Evolutionary conservation across 1,140 invertebrate species (phyloP).

Genomic region (Calycopis cecrops): DNA sequence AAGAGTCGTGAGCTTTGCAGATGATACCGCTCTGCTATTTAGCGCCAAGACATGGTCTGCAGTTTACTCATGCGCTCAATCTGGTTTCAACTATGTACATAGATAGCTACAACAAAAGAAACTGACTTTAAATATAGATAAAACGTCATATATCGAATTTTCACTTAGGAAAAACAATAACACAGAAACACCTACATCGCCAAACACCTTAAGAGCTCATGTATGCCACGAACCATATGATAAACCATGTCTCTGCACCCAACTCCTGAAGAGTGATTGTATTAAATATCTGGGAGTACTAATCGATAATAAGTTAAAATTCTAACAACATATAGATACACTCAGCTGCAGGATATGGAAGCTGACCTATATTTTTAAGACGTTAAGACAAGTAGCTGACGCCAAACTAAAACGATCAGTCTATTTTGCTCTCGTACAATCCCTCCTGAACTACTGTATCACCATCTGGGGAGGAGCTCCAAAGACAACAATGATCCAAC

Average conservation of each 20-base stretch:
- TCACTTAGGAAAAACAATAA: not conserved
- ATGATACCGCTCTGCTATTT: slow-evolving; percentile 29
- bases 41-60: slow-evolving; percentile 18
- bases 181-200: not conserved
- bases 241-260: slow-evolving; percentile 4
- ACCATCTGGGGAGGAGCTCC: slow-evolving; percentile 19
- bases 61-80: slow-evolving; percentile 14
- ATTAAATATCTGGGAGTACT: slow-evolving; percentile 19
- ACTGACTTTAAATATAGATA: slow-evolving; percentile 25
- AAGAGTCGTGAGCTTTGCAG: slow-evolving; percentile 23
- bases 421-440: slow-evolving; percentile 23
- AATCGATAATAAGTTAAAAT: slow-evolving; percentile 19
- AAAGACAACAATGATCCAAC: slow-evolving; percentile 10
- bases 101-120: slow-evolving; percentile 22
- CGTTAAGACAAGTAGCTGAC: slow-evolving; percentile 16
- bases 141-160: slow-evolving; percentile 26
- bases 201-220: slow-evolving; percentile 12
- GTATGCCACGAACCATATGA: not conserved
- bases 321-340: slow-evolving; percentile 16
- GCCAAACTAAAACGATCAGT: slow-evolving; percentile 14
- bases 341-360: slow-evolving; percentile 20
- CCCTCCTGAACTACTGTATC: slow-evolving; percentile 21
- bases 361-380: slow-evolving; percentile 27
- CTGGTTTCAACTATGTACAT: not conserved
- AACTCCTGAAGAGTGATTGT: not conserved